phyloP scores from a whole-genome alignment of 2,113 vertebrate genomes.

The Leuciscus idus region DNA sequence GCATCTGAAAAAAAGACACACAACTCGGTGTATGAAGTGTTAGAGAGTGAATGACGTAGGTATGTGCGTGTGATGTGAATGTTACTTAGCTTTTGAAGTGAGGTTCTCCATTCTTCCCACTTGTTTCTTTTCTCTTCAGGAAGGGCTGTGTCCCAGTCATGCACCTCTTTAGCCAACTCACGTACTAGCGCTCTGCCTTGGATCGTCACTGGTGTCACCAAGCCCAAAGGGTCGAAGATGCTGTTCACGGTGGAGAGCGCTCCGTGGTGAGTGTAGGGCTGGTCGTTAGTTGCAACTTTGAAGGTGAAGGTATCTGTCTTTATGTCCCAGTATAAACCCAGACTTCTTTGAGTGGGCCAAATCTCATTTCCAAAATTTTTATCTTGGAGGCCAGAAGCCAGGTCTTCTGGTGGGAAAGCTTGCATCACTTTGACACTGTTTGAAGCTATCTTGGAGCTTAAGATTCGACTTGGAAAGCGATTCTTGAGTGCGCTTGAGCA shows the following conservation, averaged over 20 bases:
- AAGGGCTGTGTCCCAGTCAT: not conserved
- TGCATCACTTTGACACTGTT: constrained; percentile 34
- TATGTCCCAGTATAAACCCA: not conserved
- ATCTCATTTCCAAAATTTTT: not conserved
- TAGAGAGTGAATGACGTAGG: not conserved
- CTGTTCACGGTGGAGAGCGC: not conserved
- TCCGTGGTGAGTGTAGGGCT: not conserved
- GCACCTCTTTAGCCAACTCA: not conserved
- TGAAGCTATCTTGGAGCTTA: constrained; percentile 33
- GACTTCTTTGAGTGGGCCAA: not conserved
- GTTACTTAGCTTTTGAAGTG: constrained; percentile 9
- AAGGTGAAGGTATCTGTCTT: not conserved
- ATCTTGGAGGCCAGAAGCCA: not conserved
- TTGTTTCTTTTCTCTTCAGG: not conserved
- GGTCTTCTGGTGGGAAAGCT: constrained; percentile 29
- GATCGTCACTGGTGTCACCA: constrained; percentile 7
- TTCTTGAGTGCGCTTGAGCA: constrained; percentile 27
- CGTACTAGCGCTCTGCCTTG: not conserved
- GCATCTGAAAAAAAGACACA: constrained; percentile 15
- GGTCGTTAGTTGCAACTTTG: not conserved
- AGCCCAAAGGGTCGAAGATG: not conserved
- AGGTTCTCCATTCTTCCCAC: constrained; percentile 8
- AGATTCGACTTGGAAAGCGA: not conserved
- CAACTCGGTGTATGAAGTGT: not conserved
- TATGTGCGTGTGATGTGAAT: not conserved